phyloP scores from a whole-genome alignment of 2,888 invertebrate genomes.

The Zhuqinia jingwanae region DNA sequence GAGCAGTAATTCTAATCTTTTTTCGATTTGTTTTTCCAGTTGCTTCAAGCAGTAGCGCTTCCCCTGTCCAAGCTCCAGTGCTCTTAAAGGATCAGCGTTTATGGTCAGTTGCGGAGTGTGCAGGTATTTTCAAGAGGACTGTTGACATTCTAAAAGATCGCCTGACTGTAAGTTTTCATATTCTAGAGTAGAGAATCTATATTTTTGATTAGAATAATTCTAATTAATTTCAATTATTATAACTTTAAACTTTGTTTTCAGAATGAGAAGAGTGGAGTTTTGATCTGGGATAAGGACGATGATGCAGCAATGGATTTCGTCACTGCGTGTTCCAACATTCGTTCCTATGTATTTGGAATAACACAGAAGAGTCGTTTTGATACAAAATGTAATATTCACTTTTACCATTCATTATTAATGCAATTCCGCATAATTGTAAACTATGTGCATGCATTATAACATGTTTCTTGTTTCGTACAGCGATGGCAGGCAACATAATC shows the following conservation, averaged over 20 bases:
- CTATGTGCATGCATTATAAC: not conserved
- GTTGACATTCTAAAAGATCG: conserved; percentile 85
- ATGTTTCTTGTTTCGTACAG: conserved; percentile 81
- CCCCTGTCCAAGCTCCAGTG: conserved; percentile 81
- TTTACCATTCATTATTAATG: not conserved
- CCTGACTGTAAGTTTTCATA: conserved; percentile 81
- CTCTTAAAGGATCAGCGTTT: conserved; percentile 87
- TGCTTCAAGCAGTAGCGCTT: conserved; percentile 83
- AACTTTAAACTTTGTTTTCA: conserved; percentile 31
- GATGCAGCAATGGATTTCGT: conserved; percentile 97
- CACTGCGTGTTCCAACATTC: conserved; percentile 95
- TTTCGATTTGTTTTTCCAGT: conserved; percentile 79
- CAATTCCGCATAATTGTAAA: not conserved
- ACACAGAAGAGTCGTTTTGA: conserved; percentile 93
- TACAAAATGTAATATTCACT: conserved; percentile 89
- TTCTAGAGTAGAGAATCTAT: not conserved
- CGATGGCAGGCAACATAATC: conserved; percentile 99
- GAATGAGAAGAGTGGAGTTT: conserved; percentile 84
- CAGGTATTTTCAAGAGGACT: conserved; percentile 86
- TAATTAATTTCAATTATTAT: too few species aligned
- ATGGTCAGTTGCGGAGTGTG: conserved; percentile 91
- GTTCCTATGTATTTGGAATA: conserved; percentile 95
- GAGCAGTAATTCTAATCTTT: conserved; percentile 30
- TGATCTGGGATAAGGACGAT: conserved; percentile 99
- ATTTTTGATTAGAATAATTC: not conserved